Evolutionary conservation across 2,113 vertebrate species (phyloP).

Genomic region (Bagarius yarrelli): DNA sequence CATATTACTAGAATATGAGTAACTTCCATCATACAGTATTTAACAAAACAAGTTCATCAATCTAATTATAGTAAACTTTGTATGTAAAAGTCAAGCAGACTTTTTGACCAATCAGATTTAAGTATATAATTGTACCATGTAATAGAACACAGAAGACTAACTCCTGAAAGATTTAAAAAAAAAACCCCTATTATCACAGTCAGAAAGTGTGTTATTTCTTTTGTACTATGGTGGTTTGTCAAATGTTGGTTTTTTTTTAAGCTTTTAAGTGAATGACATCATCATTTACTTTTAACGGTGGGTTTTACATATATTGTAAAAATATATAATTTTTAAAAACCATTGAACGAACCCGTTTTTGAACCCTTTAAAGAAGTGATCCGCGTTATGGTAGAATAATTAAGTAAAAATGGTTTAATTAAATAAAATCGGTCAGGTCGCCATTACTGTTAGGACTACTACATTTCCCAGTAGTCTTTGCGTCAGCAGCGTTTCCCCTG

Average conservation of each 20-base stretch:
- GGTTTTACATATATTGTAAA: too few relatives aligned
- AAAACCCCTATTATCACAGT: too few relatives aligned
- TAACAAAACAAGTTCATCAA: not conserved
- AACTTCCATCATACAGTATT: not conserved
- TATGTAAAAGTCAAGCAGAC: not conserved
- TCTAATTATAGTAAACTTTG: too few relatives aligned
- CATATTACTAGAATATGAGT: not conserved
- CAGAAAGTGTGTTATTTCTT: not conserved
- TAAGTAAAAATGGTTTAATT: too few relatives aligned
- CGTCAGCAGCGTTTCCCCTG: conserved; percentile 55
- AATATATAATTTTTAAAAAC: too few relatives aligned
- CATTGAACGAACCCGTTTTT: too few relatives aligned
- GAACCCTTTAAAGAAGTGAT: too few relatives aligned
- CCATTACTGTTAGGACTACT: conserved; percentile 11
- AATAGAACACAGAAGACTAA: not conserved
- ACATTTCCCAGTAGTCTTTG: conserved; percentile 28
- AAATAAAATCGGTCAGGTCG: not conserved
- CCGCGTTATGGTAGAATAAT: too few relatives aligned
- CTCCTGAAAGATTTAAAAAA: too few relatives aligned
- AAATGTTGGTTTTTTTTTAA: not conserved
- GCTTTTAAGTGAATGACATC: not conserved
- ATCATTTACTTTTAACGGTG: not conserved
- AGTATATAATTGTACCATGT: not conserved
- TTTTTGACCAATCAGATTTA: not conserved
- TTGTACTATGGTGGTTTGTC: not conserved